Base-by-base conservation (phyloP, 2,113 vertebrate genomes). In the Ursus arctos region DNA sequence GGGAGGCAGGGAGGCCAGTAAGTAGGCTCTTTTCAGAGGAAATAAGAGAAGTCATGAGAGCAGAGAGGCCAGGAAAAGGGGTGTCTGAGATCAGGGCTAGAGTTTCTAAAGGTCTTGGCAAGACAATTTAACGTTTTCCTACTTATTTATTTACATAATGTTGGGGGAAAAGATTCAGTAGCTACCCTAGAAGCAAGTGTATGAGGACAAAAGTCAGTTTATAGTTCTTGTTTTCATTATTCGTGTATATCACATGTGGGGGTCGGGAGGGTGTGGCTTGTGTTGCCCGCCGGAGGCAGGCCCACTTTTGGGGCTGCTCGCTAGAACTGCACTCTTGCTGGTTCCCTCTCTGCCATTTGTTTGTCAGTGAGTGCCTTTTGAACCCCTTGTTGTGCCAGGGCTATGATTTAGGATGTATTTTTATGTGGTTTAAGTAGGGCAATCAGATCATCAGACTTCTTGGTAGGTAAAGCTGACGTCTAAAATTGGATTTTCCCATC, bases 401-500 rank as follows among this genome's bases (percentile, higher is more conserved):
- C 76, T 90, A 76, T 88, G 61, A 72, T 71, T 76, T 71, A 63
- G 65, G 79, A 47, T 69, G 33, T 2, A n/a, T 92, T 87, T 49
- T 84, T 61, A 49, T 67, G 26, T 85, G n/a, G 61, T 51, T 71
- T 63, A 59, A 84, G 16, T 61, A 43, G 61, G 10, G 61, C 51
- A 57, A 9, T 90, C 72, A 67, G 94, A 79, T 80, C 40, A 33
- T 57, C 47, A 84, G 90, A 22, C 24, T 47, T 93, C 47, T 95
- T 21, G 12, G 65, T 76, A 59, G 85, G 40, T 85, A 36, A 71
- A 88, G 31, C 59, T 91, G 82, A 85, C 26, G 22, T 95, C 53
- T 92, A n/a, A 86, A 87, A 63, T 95, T 63, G 83, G 59, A 69
- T 83, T 96, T 97, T 89, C 69, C 79, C 61, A 63, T 87, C 67